Base-by-base conservation (phyloP, 2,797 vertebrate genomes). In the Ptychobarbus kaznakovi region DNA sequence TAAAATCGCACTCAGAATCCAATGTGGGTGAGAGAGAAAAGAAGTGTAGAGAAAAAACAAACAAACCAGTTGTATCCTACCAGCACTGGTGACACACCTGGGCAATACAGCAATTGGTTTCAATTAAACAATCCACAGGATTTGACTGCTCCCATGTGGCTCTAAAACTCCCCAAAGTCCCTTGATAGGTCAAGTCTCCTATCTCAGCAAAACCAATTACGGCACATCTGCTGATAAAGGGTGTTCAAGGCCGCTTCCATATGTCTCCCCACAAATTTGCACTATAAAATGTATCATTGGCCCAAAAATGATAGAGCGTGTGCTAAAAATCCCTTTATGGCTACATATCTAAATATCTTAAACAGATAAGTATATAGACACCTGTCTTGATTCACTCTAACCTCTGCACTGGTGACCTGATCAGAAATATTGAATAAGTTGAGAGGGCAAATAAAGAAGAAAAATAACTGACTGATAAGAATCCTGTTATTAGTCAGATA, bases 401-500 rank as follows among this genome's bases (percentile, higher is more conserved):
- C 70, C 40, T 70, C 58, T 65, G 58, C 56, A 80, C 12, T 13
- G 10, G 20, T 76, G 44, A 65, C 53, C 42, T 49, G 32, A 61
- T n/a, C 28, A 72, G 46, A 82, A 77, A 85, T 28, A 61, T 81
- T 81, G 86, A 83, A 86, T 42, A 85, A 63, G 81, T 74, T 49
- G 11, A 69, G 18, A 73, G 83, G 44, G 65, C 68, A 88, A 80
- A 84, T 83, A 82, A 88, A 58, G 35, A 22, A 66, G 46, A 80
- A 80, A 88, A 70, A 66, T 76, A 87, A 87, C 28, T 53, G 74
- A 58, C 65, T 25, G 83, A 88, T 90, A 86, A 84, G 56, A 65
- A 90, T 85, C 80, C 32, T 73, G 35, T 86, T 76, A 87, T 81
- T 83, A 78, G 44, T 76, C 75, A 83, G 75, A 90, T 77, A 84